Evolutionary conservation across 2,888 invertebrate species (phyloP).

Genomic region (Platerodrilus igneus): DNA sequence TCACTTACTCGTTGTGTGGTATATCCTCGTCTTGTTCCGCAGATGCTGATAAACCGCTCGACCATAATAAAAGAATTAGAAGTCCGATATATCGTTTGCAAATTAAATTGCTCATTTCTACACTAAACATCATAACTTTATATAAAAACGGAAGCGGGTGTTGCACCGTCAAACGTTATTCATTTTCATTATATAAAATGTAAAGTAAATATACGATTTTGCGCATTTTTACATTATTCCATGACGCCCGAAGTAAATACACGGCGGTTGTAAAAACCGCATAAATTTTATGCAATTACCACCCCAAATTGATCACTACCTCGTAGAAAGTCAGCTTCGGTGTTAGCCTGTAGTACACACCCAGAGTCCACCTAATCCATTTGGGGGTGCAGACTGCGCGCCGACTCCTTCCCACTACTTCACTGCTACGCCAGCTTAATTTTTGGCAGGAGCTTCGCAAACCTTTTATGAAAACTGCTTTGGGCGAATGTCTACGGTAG

Average conservation of each 20-base stretch:
- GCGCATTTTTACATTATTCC: constrained; percentile 19
- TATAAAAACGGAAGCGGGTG: constrained; percentile 28
- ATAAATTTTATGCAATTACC: constrained; percentile 29
- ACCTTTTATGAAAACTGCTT: constrained; percentile 18
- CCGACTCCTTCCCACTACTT: constrained; percentile 37
- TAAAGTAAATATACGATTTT: too few relatives aligned
- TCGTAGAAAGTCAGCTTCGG: constrained; percentile 36
- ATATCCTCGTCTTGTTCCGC: constrained; percentile 84
- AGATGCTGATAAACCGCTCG: constrained; percentile 49
- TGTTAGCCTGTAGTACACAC: constrained; percentile 46
- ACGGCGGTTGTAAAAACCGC: constrained; percentile 14
- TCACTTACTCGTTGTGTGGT: constrained; percentile 83
- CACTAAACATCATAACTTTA: constrained; percentile 37
- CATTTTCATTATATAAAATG: too few relatives aligned
- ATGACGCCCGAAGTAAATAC: too few relatives aligned
- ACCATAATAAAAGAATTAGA: constrained; percentile 35
- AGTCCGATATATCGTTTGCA: constrained; percentile 22
- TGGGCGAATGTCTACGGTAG: constrained; percentile 21
- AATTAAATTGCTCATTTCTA: constrained; percentile 17
- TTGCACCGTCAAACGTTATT: constrained; percentile 32
- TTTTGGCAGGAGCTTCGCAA: constrained; percentile 16
- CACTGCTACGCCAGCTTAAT: constrained; percentile 24
- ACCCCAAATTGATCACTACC: constrained; percentile 37
- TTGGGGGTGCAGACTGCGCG: constrained; percentile 40
- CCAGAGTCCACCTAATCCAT: constrained; percentile 45